Evolutionary conservation across 1,140 invertebrate species (phyloP).

Genomic region (Ladona fulva): DNA sequence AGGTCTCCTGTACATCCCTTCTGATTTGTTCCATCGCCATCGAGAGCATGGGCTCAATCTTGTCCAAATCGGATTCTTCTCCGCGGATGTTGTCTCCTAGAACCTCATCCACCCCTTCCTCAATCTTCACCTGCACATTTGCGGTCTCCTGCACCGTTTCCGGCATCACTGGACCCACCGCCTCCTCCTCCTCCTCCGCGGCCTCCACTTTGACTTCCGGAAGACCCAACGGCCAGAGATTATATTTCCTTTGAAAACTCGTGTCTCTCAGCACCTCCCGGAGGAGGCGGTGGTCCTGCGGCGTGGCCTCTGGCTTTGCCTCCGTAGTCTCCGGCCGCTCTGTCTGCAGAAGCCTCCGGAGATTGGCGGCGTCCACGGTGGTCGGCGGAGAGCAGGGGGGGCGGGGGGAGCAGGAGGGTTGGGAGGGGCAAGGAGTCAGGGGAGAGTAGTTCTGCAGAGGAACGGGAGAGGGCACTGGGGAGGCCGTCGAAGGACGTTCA

Average conservation of each 20-base stretch:
- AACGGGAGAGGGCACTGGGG: neutral
- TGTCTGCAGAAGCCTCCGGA: slow-evolving; percentile 26
- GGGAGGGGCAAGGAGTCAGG: neutral
- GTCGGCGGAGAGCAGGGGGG: slow-evolving; percentile 14
- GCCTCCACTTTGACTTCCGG: slow-evolving; percentile 20
- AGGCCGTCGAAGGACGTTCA: neutral
- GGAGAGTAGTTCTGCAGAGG: neutral
- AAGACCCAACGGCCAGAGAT: slow-evolving; percentile 63
- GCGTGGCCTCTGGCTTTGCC: slow-evolving; percentile 17
- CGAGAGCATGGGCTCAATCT: slow-evolving; percentile 73
- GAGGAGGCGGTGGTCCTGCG: slow-evolving; percentile 61
- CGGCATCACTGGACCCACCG: slow-evolving; percentile 30
- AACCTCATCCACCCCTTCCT: slow-evolving; percentile 39
- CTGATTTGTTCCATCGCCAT: slow-evolving; percentile 77
- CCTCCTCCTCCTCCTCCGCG: slow-evolving; percentile 18
- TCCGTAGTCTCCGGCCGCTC: slow-evolving; percentile 25
- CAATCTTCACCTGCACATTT: slow-evolving; percentile 47
- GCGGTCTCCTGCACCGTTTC: slow-evolving; percentile 37
- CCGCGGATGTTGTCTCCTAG: slow-evolving; percentile 29
- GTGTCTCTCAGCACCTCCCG: slow-evolving; percentile 71
- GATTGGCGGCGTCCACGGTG: slow-evolving; percentile 21
- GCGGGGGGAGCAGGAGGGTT: neutral
- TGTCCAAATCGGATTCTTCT: slow-evolving; percentile 53
- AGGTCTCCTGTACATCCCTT: slow-evolving; percentile 74
- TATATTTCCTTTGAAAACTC: slow-evolving; percentile 70